Conservation (phyloP, 2,113 vertebrate genomes). For the Rousettus leschenaultii region DNA sequence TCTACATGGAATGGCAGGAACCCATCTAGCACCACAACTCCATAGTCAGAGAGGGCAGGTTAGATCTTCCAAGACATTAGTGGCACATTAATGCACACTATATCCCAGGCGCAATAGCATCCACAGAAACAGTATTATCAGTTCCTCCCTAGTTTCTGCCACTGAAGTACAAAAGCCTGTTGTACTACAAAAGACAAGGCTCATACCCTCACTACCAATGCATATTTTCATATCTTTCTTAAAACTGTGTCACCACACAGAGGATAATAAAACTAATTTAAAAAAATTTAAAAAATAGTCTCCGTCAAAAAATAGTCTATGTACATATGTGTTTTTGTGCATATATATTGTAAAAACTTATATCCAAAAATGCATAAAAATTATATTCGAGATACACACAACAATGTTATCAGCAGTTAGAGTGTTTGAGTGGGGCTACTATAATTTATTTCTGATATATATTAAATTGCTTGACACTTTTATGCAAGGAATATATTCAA, state of each 20-base stretch:
- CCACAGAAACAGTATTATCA: background rate
- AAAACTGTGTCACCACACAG: background rate
- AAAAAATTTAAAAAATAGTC: background rate
- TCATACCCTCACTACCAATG: background rate
- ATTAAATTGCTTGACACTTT: background rate
- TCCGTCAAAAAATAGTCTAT: background rate
- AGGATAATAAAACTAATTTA: background rate
- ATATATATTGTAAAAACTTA: background rate
- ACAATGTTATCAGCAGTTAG: background rate
- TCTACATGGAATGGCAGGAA: background rate
- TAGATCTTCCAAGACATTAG: background rate
- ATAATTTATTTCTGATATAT: background rate
- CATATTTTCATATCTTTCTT: background rate
- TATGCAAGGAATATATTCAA: background rate
- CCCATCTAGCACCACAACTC: background rate
- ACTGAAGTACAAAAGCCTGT: background rate
- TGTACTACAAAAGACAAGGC: background rate
- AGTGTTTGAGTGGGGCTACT: background rate
- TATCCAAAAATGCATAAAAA: background rate
- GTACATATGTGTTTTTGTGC: background rate
- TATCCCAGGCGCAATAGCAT: background rate
- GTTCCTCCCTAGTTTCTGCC: background rate
- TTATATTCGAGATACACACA: background rate
- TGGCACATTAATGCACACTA: too few relatives aligned
- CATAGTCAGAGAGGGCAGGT: background rate